phyloP scores from a whole-genome alignment of 2,797 vertebrate genomes.

The Crax fasciolata region DNA sequence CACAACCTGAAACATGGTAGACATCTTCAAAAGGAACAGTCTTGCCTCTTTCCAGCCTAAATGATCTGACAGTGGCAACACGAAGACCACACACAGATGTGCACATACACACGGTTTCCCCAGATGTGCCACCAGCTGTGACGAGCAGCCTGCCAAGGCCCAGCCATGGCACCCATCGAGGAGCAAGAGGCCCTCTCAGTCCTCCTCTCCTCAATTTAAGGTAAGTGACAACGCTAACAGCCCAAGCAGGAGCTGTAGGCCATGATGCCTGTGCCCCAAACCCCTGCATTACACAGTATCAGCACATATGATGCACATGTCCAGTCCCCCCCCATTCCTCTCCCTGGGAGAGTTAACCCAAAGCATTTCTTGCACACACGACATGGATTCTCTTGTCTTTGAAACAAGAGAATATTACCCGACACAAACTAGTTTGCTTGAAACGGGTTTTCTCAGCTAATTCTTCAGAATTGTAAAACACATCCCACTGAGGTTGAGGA shows the following conservation, averaged over 20 bases:
- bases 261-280: background rate
- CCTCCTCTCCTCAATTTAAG: background rate
- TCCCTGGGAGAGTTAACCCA: background rate
- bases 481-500: background rate
- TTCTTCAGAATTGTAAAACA: background rate
- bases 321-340: too few relatives aligned
- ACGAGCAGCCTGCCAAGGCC: background rate
- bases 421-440: background rate
- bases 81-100: rapidly evolving
- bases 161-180: rapidly evolving
- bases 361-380: background rate
- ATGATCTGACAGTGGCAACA: background rate
- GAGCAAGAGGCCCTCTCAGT: background rate
- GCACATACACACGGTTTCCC: background rate
- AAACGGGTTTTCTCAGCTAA: background rate
- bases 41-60: background rate
- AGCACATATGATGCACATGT: rapidly evolving
- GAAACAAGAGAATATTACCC: too few relatives aligned
- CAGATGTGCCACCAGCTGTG: too few relatives aligned
- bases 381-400: too few relatives aligned
- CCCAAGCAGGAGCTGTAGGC: background rate
- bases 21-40: background rate
- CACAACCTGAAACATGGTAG: rapidly evolving
- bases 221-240: background rate
- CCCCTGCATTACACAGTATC: background rate